Conservation (phyloP, 1,140 invertebrate species). For the Penaeus indicus region DNA sequence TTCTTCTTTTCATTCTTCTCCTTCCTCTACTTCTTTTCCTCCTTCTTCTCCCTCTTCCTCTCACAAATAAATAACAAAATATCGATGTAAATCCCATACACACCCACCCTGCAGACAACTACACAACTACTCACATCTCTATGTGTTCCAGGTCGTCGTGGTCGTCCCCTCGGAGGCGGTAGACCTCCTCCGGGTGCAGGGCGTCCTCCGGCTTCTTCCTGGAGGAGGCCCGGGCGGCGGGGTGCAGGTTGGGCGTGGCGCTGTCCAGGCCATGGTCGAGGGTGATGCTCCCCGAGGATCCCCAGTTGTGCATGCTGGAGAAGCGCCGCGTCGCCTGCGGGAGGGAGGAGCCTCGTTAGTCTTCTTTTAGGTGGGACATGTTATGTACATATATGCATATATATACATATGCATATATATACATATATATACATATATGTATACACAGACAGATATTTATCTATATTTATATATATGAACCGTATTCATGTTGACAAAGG, state of each 20-base stretch:
- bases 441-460: too few relatives aligned
- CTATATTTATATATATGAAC: too few relatives aligned
- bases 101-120: not conserved
- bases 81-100: not conserved
- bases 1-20: too few relatives aligned
- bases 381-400: not conserved
- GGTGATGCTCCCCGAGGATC: conserved; percentile 36
- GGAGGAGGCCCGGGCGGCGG: not conserved
- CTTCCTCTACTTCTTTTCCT: too few relatives aligned
- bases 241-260: not conserved
- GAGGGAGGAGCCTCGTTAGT: not conserved
- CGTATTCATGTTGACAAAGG: too few relatives aligned
- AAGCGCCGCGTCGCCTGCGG: conserved; percentile 1
- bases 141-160: conserved; percentile 32
- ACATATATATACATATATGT: too few relatives aligned
- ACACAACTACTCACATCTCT: conserved; percentile 31
- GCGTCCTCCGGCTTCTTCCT: conserved; percentile 34
- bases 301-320: conserved; percentile 51
- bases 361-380: not conserved
- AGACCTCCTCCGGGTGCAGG: conserved; percentile 30
- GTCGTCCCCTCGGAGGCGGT: conserved; percentile 26
- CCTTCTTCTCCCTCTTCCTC: too few relatives aligned
- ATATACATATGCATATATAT: not conserved
- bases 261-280: conserved; percentile 33
- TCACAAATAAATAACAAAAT: too few relatives aligned